Evolutionary conservation across 2,888 invertebrate genomes (phyloP).

Genomic region (Neocrepidodera transversa): DNA sequence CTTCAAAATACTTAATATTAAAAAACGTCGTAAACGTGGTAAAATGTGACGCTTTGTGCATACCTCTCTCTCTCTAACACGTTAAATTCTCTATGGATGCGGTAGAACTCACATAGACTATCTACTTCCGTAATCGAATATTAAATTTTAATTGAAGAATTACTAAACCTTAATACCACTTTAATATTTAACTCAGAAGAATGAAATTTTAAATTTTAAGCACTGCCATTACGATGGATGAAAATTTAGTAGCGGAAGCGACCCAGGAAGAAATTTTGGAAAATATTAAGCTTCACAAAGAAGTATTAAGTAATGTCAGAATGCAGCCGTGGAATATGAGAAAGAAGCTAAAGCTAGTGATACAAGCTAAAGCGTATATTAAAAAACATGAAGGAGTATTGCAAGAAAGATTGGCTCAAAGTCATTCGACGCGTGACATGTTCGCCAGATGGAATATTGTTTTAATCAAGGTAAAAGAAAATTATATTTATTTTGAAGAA

Average conservation of each 20-base stretch:
- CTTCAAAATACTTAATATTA: too few relatives aligned
- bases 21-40: too few relatives aligned
- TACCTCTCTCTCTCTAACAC: too few relatives aligned
- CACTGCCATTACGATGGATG: constrained; percentile 80
- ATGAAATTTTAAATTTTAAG: too few relatives aligned
- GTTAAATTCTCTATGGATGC: too few relatives aligned
- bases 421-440: constrained; percentile 83
- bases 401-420: constrained; percentile 88
- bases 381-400: constrained; percentile 89
- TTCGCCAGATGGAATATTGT: constrained; percentile 84
- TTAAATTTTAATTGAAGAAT: too few relatives aligned
- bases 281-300: constrained; percentile 89
- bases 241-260: constrained; percentile 67
- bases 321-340: constrained; percentile 85
- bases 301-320: constrained; percentile 86
- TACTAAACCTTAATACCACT: too few relatives aligned
- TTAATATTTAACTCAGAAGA: too few relatives aligned
- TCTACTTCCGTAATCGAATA: too few relatives aligned
- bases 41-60: too few relatives aligned
- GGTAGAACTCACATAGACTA: too few relatives aligned
- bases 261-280: constrained; percentile 89
- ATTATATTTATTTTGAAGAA: too few relatives aligned
- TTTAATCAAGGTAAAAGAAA: constrained; percentile 80
- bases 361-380: constrained; percentile 86
- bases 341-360: constrained; percentile 81